A percentile compares a stretch with the other conserved stretches of the same genome.
Evolutionary conservation across 1,140 invertebrate species (phyloP).

Genomic region (Chrysomallon squamiferum): DNA sequence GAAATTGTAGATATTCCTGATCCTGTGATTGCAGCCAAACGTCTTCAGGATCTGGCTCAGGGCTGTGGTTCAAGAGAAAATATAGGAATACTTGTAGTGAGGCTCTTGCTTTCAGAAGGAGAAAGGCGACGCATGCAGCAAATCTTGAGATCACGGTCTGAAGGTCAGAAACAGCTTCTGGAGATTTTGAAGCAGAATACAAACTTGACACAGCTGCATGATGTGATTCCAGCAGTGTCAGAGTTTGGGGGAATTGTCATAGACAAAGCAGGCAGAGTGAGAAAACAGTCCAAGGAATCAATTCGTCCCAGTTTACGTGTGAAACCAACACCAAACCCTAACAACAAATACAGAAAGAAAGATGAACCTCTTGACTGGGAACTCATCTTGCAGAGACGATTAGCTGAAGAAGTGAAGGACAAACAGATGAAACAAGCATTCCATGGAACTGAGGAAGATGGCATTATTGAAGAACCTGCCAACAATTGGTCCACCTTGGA

Average conservation of each 20-base stretch:
- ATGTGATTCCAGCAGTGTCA: conserved; percentile 26
- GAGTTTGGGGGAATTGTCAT: conserved; percentile 45
- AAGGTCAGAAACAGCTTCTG: conserved; percentile 42
- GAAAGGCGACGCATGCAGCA: conserved; percentile 41
- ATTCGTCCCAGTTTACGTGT: background rate
- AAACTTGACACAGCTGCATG: conserved; percentile 33
- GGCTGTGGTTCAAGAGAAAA: conserved; percentile 61
- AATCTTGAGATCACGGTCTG: conserved; percentile 36
- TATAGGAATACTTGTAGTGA: conserved; percentile 57
- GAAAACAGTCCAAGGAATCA: conserved; percentile 25
- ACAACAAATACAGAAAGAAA: conserved; percentile 25
- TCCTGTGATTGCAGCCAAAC: conserved; percentile 61
- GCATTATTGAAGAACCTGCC: background rate
- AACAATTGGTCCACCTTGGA: conserved; percentile 17
- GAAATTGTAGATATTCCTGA: conserved; percentile 55
- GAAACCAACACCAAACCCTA: background rate
- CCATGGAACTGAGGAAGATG: conserved; percentile 4
- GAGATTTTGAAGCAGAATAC: conserved; percentile 33
- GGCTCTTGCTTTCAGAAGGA: conserved; percentile 37
- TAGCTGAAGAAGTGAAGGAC: conserved; percentile 52
- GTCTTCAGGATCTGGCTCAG: conserved; percentile 61
- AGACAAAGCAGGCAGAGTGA: conserved; percentile 37
- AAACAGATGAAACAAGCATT: conserved; percentile 32
- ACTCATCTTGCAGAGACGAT: conserved; percentile 39
- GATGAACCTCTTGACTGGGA: conserved; percentile 37